Base-by-base conservation (phyloP, 2,797 vertebrate genomes). In the Craterocephalus amniculus region DNA sequence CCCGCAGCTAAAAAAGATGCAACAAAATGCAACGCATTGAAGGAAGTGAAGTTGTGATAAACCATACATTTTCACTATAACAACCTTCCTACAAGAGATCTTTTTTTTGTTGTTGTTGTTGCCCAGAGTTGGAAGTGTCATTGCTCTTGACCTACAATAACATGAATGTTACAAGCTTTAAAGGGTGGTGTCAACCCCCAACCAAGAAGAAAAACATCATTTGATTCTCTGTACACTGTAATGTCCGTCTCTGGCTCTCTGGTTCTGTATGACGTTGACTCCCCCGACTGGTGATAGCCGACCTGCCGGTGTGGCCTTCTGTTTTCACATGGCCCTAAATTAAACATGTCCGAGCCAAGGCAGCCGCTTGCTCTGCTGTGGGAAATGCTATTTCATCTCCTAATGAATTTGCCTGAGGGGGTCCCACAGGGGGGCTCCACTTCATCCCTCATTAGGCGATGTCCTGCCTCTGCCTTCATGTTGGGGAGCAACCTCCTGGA, bases 401-500 rank as follows among this genome's bases (percentile, higher is more conserved):
- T 95, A 95, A 95, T 95, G 93, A 95, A 92, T 92, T 90, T 92
- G 94, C 94, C 94, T 89, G 87, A 91, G 93, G 95, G 93, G 83
- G 81, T 93, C 91, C 90, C 92, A 83, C 84, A 80, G 90, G 93
- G 34, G 91, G 89, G 87, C 87, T 89, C 79, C 84, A 87, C 91
- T 94, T 94, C 93, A 93, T 88, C 93, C 93, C 91, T 95, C 93
- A 95, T 95, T 95, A 95, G 89, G 80, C 83, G 58, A 81, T 85
- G 89, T 86, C 83, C 84, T 90, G 91, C 84, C 81, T 89, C 87
- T 86, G 86, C 88, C 84, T 91, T 91, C 83, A 91, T 91, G 83
- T 89, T 92, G 89, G 83, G 88, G 89, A 92, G 88, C 87, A 88
- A 84, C 90, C 90, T 94, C 87, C 87, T 92, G 78, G 84, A 89